Evolutionary conservation across 2,113 vertebrate genomes (phyloP).

Genomic region (Datnioides undecimradiatus): DNA sequence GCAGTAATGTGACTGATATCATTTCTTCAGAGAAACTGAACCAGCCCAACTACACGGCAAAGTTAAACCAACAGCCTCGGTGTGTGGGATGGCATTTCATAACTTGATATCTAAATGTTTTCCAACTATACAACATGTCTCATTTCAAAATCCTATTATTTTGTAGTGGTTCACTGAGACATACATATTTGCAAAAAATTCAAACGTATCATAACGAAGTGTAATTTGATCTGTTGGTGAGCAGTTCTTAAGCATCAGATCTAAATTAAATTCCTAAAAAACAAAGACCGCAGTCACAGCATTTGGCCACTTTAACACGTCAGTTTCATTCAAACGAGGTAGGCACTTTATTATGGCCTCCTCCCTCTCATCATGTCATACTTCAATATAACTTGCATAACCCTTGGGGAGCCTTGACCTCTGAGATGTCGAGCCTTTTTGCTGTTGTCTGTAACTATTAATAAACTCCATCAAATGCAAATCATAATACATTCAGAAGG

Average conservation of each 20-base stretch:
- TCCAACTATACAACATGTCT: not conserved
- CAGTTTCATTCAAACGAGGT: not conserved
- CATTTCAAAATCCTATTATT: not conserved
- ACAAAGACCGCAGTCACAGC: not conserved
- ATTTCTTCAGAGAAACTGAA: slow-evolving; percentile 21
- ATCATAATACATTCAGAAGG: slow-evolving; percentile 62
- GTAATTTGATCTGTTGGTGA: not conserved
- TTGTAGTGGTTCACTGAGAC: not conserved
- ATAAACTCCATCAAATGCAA: slow-evolving; percentile 53
- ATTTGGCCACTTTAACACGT: not conserved
- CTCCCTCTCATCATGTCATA: slow-evolving; percentile 6
- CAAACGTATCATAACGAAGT: not conserved
- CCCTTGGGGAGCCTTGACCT: slow-evolving; percentile 12
- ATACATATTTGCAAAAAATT: not conserved
- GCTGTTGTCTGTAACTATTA: slow-evolving; percentile 42
- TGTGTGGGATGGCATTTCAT: slow-evolving; percentile 26
- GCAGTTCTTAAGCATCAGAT: not conserved
- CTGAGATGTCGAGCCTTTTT: slow-evolving; percentile 10
- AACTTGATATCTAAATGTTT: not conserved
- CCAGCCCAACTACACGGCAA: slow-evolving; percentile 24
- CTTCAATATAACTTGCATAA: slow-evolving; percentile 20
- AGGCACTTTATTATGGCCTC: slow-evolving; percentile 12
- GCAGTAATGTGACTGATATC: slow-evolving; percentile 9
- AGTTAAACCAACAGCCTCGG: slow-evolving; percentile 24
- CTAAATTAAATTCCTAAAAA: not conserved